Evolutionary conservation across 2,888 invertebrate species (phyloP).

Genomic region (Rhingia rostrata): DNA sequence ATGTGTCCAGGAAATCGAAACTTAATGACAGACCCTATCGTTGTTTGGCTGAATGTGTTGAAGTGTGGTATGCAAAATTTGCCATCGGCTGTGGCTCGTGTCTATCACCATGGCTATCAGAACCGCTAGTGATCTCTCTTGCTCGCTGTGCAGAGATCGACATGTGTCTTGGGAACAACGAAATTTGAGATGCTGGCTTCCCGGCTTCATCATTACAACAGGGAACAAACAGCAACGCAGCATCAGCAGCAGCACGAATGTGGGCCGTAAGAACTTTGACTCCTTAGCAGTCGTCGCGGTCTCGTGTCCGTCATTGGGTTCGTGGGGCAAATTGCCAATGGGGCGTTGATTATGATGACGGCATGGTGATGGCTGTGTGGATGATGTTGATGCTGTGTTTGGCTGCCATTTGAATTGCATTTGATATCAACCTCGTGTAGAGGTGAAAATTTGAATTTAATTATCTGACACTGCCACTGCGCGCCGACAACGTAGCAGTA

Average conservation of each 20-base stretch:
- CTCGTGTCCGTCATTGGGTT: slow-evolving; percentile 48
- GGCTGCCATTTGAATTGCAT: slow-evolving; percentile 57
- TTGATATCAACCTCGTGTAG: slow-evolving; percentile 50
- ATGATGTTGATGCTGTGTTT: neutral
- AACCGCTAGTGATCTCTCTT: neutral
- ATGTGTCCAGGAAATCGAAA: slow-evolving; percentile 73
- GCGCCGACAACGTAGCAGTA: neutral
- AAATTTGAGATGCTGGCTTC: slow-evolving; percentile 55
- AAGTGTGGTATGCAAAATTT: slow-evolving; percentile 62
- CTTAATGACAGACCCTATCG: slow-evolving; percentile 71
- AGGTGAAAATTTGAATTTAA: slow-evolving; percentile 71
- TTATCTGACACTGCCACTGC: slow-evolving; percentile 59
- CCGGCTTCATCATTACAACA: slow-evolving; percentile 43
- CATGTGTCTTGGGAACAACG: slow-evolving; percentile 35
- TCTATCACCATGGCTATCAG: slow-evolving; percentile 44
- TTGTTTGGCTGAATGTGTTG: slow-evolving; percentile 7
- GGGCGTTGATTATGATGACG: slow-evolving; percentile 69
- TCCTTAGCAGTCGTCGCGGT: slow-evolving; percentile 32
- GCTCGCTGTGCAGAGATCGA: slow-evolving; percentile 3
- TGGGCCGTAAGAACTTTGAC: slow-evolving; percentile 60
- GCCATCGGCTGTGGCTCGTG: slow-evolving; percentile 57
- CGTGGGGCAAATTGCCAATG: slow-evolving; percentile 56
- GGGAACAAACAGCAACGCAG: too few species aligned
- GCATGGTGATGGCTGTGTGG: slow-evolving; percentile 23
- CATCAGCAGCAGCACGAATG: slow-evolving; percentile 3